These are phyloP conservation scores for Falco naumanni DNA, from an alignment of 2,797 vertebrate genomes.

Conservation along the genomic window DNA sequence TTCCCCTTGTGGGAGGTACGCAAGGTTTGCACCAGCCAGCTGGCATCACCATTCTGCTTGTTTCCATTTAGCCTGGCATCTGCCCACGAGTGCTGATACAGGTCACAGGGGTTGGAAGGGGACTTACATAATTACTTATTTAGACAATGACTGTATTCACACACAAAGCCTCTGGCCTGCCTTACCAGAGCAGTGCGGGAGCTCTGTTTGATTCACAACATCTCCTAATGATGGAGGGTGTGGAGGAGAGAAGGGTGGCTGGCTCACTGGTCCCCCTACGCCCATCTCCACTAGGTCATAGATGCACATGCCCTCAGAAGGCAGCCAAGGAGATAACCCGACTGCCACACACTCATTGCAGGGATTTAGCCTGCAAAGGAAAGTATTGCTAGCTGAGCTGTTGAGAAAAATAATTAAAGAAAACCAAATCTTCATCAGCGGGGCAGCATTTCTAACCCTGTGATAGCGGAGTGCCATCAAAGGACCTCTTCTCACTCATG, in stretches of 20 bases:
- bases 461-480: background rate
- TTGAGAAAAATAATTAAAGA: background rate
- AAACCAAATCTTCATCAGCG: background rate
- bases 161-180: background rate
- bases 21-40: background rate
- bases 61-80: slow-evolving; percentile 14
- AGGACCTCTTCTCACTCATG: background rate
- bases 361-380: background rate
- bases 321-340: background rate
- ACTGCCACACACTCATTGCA: background rate
- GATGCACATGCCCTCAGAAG: background rate
- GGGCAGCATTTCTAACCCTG: background rate
- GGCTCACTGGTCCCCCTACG: background rate
- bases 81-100: accelerated
- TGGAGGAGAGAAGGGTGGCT: background rate
- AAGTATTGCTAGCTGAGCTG: background rate
- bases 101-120: background rate
- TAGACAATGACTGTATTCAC: slow-evolving; percentile 29
- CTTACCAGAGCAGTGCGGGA: background rate
- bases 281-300: background rate
- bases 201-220: background rate
- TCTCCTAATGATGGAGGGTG: background rate
- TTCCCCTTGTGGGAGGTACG: background rate
- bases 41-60: background rate
- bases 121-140: background rate